Evolutionary conservation across 2,113 vertebrate genomes (phyloP).

Genomic region (Rhea pennata): DNA sequence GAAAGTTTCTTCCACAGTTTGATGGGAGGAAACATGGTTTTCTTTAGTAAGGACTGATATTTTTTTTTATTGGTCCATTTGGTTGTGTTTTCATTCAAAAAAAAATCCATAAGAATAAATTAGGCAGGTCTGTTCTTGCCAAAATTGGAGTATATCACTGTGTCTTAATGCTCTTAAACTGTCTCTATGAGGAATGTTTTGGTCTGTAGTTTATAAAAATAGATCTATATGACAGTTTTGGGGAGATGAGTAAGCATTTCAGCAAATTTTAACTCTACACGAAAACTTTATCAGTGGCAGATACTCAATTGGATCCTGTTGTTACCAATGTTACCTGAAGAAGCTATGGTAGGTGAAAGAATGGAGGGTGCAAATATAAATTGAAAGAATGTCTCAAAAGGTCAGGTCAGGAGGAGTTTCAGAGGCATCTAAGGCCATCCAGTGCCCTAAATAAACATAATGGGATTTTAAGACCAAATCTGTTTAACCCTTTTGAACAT

Average conservation of each 20-base stretch:
- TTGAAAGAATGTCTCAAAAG: background rate
- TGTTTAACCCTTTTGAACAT: background rate
- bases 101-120: background rate
- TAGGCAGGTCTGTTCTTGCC: background rate
- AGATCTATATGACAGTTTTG: background rate
- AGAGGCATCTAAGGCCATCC: background rate
- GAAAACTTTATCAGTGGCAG: background rate
- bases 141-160: background rate
- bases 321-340: background rate
- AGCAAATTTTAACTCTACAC: background rate
- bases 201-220: background rate
- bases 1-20: background rate
- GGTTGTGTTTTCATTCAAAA: background rate
- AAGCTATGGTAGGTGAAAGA: background rate
- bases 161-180: background rate
- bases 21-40: background rate
- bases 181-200: background rate
- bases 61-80: background rate
- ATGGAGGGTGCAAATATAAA: background rate
- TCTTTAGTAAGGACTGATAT: background rate
- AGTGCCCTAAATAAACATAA: background rate
- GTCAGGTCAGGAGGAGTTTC: background rate
- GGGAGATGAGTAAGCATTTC: background rate
- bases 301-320: background rate
- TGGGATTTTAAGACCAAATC: background rate